Evolutionary conservation across 2,888 invertebrate species (phyloP), one percentile per base, ranked within the genome.

Genomic region (Eledona agricola): DNA sequence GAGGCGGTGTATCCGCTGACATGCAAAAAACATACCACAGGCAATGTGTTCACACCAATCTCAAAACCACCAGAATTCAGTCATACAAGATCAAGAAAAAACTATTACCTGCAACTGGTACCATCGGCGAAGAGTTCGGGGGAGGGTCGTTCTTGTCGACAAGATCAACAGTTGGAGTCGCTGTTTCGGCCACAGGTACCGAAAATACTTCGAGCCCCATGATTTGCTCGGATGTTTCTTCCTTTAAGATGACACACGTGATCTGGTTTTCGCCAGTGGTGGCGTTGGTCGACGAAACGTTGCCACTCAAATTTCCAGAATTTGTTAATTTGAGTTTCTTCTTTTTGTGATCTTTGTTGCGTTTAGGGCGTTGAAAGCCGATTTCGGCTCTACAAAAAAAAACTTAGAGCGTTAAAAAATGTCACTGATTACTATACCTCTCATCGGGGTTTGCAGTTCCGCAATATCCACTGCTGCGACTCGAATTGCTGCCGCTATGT

Each of bases 391-490:
- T 75, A 59, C 49, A 64, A 55, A 22, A 42, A 3, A 3, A 9
- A 7, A 37, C 20, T 5, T 9, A 20, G n/a, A n/a, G n/a, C 11
- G 3, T 32, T 7, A 34, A 34, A 29, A 37, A 37, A 20, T 37
- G n/a, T n/a, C n/a, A n/a, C 3, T 34, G 17, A 1, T 17, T 5
- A 19, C 15, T 20, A 10, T n/a, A 74, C 75, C 72, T 73, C 51
- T 69, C 68, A 56, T 67, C 64, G 31, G 64, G 66, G 46, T 84
- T 84, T 0, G 81, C 82, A 57, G 85, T 84, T 1, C 88, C 89
- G 26, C 88, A 85, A 80, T 90, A 90, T 1, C 90, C 90, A 72
- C 90, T 90, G 76, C 89, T 90, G 26, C 87, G 85, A 25, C 89
- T 89, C 0, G 87, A 89, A 68, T 88, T 83, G 66, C 90, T 90